phyloP scores from a whole-genome alignment of 2,888 invertebrate species.

The Glaucopsyche alexis region DNA sequence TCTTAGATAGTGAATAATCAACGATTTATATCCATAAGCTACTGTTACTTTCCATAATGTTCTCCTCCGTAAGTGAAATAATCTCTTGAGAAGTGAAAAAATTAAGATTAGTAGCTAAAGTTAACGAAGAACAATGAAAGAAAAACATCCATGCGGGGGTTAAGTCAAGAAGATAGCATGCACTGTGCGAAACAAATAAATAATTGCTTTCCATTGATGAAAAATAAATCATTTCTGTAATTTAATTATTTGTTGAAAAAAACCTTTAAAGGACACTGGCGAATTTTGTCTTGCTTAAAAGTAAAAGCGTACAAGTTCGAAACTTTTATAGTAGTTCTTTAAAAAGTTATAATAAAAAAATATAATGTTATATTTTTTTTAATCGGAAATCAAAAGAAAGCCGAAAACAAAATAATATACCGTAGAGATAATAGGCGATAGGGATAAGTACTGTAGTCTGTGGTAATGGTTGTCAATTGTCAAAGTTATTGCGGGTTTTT shows the following conservation, averaged over 20 bases:
- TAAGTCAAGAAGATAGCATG: background rate
- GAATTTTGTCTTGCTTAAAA: no score
- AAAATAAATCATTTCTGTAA: background rate
- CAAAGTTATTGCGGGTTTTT: no score
- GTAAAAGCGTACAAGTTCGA: no score
- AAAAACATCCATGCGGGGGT: constrained; percentile 18
- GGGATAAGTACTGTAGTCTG: no score
- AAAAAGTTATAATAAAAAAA: no score
- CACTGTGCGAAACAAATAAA: background rate
- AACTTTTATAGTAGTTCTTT: no score
- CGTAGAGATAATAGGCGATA: no score
- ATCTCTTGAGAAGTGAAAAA: constrained; percentile 27
- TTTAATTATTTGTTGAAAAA: background rate
- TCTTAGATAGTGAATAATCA: background rate
- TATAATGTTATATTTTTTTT: no score
- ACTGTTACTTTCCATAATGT: background rate
- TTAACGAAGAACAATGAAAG: constrained; percentile 17
- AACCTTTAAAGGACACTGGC: no score
- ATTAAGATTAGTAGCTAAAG: constrained; percentile 15
- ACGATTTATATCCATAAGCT: constrained; percentile 3
- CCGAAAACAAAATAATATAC: no score
- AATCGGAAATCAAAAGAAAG: no score
- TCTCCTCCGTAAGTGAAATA: constrained; percentile 3
- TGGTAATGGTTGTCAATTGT: no score
- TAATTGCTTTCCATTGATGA: constrained; percentile 24